Evolutionary conservation across 2,113 vertebrate genomes (phyloP), one percentile per base, ranked within the genome.

Genomic region (Dasypus novemcinctus): DNA sequence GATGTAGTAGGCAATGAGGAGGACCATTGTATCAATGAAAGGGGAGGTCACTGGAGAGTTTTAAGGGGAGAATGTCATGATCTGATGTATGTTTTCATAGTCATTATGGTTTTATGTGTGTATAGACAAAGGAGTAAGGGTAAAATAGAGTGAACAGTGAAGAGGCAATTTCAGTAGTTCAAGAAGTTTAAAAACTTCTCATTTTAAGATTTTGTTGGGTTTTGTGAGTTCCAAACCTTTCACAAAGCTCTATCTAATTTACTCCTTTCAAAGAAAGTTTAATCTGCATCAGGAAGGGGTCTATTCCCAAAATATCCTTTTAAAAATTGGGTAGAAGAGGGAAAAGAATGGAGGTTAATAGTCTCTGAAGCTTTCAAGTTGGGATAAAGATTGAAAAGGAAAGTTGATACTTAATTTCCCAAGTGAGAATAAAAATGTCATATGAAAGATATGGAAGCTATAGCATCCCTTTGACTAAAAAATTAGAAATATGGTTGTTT

Each of bases 191-290:
- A 31, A 69, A 93, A 43, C 4, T 9, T 69, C 88, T 91, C 57
- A 64, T 85, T 91, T 85, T 80, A 85, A 90, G 75, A 87, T 87
- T 89, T 86, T 75, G 46, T 75, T 89, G 23, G 46, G 43, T 87
- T 94, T 84, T 93, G 7, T 49, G 21, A 72, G 61, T 5, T 82
- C 17, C 33, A 66, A 36, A 63, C 17, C 17, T 74, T 80, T 68
- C 14, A 61, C 38, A 84, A 91, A 54, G 66, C 15, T 36, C 31
- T 21, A 7, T 43, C n/a, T 69, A 78, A 87, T 88, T 95, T 91
- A 75, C 49, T 85, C 61, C 54, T 71, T 72, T 78, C 31, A 75
- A 46, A 87, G 46, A 91, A 78, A n/a, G 52, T 89, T 88, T 66
- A 89, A 17, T 74, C 63, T 38, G 11, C 54, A 9, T 63, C 78